These are phyloP conservation scores for Fragum fragum DNA, from an alignment of 2,888 invertebrate species.

Conservation along the genomic window DNA sequence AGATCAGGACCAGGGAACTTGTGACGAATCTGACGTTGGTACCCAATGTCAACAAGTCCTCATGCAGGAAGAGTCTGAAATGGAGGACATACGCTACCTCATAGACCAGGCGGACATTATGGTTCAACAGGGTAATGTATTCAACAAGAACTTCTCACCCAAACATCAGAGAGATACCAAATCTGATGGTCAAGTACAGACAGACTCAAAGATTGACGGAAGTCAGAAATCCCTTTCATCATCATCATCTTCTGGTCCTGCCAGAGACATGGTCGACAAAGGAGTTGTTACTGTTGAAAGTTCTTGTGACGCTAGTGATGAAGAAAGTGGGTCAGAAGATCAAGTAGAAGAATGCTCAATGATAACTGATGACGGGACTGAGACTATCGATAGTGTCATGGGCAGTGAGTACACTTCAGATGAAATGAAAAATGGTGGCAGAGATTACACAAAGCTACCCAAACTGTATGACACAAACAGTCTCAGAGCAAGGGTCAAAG, in stretches of 20 bases:
- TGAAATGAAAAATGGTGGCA: constrained; percentile 65
- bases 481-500: constrained; percentile 64
- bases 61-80: constrained; percentile 61
- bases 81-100: constrained; percentile 75
- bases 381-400: constrained; percentile 80
- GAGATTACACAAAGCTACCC: constrained; percentile 62
- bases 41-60: constrained; percentile 56
- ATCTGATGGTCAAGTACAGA: constrained; percentile 5
- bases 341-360: constrained; percentile 77
- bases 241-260: constrained; percentile 46
- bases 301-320: constrained; percentile 83
- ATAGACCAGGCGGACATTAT: constrained; percentile 81
- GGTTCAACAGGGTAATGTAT: constrained; percentile 69
- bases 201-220: constrained; percentile 56
- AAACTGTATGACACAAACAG: constrained; percentile 71
- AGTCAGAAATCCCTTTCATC: constrained; percentile 58
- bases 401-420: constrained; percentile 79
- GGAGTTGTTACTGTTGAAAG: constrained; percentile 72
- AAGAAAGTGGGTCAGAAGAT: constrained; percentile 78
- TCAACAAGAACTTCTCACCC: constrained; percentile 53
- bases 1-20: constrained; percentile 44
- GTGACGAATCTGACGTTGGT: constrained; percentile 60
- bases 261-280: constrained; percentile 59
- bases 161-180: constrained; percentile 36
- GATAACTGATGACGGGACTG: constrained; percentile 78